Base-by-base conservation (phyloP, 1,140 invertebrate genomes). In the Eriocheir sinensis region DNA sequence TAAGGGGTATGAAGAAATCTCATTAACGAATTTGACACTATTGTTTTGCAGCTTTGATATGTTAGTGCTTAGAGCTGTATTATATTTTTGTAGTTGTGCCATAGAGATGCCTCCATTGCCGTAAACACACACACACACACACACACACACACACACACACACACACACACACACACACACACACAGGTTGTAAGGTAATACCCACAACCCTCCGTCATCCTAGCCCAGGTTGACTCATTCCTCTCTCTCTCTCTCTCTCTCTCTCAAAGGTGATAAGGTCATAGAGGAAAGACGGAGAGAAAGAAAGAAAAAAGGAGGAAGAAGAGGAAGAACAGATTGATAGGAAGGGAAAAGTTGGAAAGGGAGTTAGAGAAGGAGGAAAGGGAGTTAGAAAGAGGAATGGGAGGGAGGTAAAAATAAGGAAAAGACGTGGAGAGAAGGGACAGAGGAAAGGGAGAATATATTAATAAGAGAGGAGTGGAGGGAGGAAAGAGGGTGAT, bases 91-190 rank as follows among this genome's bases (percentile, higher is more conserved):
- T n/a, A 60, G 44, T 48, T 48, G 53, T 60, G 2, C 9, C 53
- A 60, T 21, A 60, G 9, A 60, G 4, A 48, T 15, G 15, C 44
- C 4, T 48, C 4, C 44, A 48, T 15, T 8, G 4, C 4, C 44
- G 15, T 15, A 48, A 4, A 48, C 44, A 48, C 44, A 48, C 44
- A 48, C 44, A 48, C 44, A 48, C 44, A 48, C 44, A 48, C 44
- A 48, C 44, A 48, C 44, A 48, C 44, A 48, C 44, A 48, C 44
- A 48, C 44, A 48, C 44, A 48, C 44, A 48, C 53, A 60, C 53
- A 72, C 60, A 72, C 60, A 72, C 60, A 72, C 60, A 72, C 60
- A 72, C 60, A 72, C 60, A 72, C 60, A 72, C 60, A 72, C 60
- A 72, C 60, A 72, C 60, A 72, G 60, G 60, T 72, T 72, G 60